These are phyloP conservation scores for Leuctra nigra DNA, from an alignment of 2,888 invertebrate genomes.

Conservation along the genomic window DNA sequence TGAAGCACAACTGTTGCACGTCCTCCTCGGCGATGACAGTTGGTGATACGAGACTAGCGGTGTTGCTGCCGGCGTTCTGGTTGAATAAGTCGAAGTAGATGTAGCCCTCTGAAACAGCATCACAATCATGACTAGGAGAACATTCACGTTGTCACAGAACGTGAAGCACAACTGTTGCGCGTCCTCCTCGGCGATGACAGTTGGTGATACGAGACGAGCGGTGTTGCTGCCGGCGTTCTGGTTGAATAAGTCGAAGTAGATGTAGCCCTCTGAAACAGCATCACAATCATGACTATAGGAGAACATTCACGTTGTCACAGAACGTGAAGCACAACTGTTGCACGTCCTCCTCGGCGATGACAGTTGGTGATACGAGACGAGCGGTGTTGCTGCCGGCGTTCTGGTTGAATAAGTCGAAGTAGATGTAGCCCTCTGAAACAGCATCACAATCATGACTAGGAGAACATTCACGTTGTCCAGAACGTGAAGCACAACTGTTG, in stretches of 20 bases:
- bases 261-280: constrained; percentile 46
- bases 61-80: constrained; percentile 39
- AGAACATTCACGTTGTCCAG: too few species aligned
- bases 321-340: constrained; percentile 47
- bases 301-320: too few species aligned
- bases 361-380: constrained; percentile 42
- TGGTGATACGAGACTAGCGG: constrained; percentile 44
- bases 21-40: constrained; percentile 37
- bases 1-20: constrained; percentile 43
- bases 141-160: too few species aligned
- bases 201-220: constrained; percentile 43
- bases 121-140: too few species aligned
- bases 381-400: constrained; percentile 39
- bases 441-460: too few species aligned
- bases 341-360: constrained; percentile 37
- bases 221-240: constrained; percentile 39
- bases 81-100: constrained; percentile 52
- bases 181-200: constrained; percentile 37
- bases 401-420: constrained; percentile 50
- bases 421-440: constrained; percentile 47
- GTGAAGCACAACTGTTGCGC: constrained; percentile 43
- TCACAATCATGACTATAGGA: too few species aligned
- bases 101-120: constrained; percentile 46
- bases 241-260: constrained; percentile 51
- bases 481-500: constrained; percentile 47